Evolutionary conservation across 1,140 invertebrate species (phyloP), one percentile per base, ranked within the genome.

Genomic region (Matsumurasca onukii): DNA sequence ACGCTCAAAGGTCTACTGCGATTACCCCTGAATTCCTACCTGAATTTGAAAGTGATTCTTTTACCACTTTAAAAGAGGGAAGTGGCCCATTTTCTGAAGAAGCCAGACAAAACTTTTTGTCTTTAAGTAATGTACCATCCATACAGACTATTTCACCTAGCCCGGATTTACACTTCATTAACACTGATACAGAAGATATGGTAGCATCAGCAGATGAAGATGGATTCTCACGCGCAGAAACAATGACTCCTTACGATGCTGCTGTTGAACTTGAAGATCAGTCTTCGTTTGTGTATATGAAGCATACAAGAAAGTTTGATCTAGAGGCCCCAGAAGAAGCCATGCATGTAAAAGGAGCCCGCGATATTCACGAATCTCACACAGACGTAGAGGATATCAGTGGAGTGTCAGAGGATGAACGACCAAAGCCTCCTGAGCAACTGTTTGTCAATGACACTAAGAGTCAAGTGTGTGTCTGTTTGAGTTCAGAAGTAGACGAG

Each of bases 381-480:
- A 85, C 83, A 25, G 84, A 86, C 72, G 72, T 82, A 55, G 84
- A 85, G 72, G 83, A 84, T 72, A 72, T 84, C 30, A n/a, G n/a
- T n/a, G 80, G 80, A 55, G 24, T 70, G 30, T 73, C 71, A 17
- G 74, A 77, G 59, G 73, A 73, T 62, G 75, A 76, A 52, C 49
- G 64, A 34, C 31, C 52, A 29, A 57, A 27, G 15, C 39, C 45
- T 49, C 34, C 51, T 15, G 49, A 72, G 30, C 48, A 67, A 9
- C 49, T 73, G n/a, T 63, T 31, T 45, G 68, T 75, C 12, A 59
- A 69, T 52, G 75, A 76, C 29, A 69, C 25, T 31, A 48, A 65
- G 24, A 31, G 70, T 29, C 57, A 72, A 52, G 70, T 76, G 1
- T 76, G 75, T 64, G 70, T 75, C 22, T 75, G 73, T 55, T 31